Base-by-base conservation (phyloP, 2,113 vertebrate genomes). In the Megaceryle maxima region DNA sequence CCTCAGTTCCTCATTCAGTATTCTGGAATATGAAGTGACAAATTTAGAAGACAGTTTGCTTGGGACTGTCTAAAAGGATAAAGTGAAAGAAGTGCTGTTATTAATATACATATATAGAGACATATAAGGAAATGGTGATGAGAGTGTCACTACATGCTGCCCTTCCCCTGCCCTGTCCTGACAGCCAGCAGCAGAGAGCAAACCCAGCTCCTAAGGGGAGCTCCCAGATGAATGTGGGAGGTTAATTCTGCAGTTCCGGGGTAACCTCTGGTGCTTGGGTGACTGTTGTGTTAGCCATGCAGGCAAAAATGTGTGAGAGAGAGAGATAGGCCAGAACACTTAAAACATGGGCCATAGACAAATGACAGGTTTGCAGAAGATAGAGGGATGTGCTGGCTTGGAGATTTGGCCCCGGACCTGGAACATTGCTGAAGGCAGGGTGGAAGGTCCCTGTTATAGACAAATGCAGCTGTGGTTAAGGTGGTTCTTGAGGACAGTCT, bases 401-500 rank as follows among this genome's bases (percentile, higher is more conserved):
- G 79, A 68, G 59, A 78, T 72, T 17, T 93, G 93, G 93, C 80
- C 69, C 13, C 0, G 0, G 60, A 14, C 5, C 86, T 74, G 83
- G 88, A 87, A 55, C 48, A 72, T 68, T 77, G 92, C 92, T 93
- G 76, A 90, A 31, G 59, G 76, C 82, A 72, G 93, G 57, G 57
- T 73, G 78, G 82, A 69, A 96, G 95, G 95, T 95, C 91, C 78
- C 60, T 22, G 43, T 55, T 84, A 9, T 10, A 73, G 18, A 67
- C 69, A 86, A 90, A 86, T 48, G 85, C 85, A 86, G 79, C 88
- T 90, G 93, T 84, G 88, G 76, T 87, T 75, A 64, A 86, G 90
- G 88, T 87, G 92, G 80, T 46, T 94, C 86, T 73, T 77, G 80
- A 96, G 94, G 86, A 86, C 92, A 69, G 56, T 28, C 90, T 93